A percentile compares a stretch with the other conserved stretches of the same genome.
These are phyloP conservation scores for Eonycteris spelaea DNA, from an alignment of 2,113 vertebrate genomes.

Conservation along the genomic window DNA sequence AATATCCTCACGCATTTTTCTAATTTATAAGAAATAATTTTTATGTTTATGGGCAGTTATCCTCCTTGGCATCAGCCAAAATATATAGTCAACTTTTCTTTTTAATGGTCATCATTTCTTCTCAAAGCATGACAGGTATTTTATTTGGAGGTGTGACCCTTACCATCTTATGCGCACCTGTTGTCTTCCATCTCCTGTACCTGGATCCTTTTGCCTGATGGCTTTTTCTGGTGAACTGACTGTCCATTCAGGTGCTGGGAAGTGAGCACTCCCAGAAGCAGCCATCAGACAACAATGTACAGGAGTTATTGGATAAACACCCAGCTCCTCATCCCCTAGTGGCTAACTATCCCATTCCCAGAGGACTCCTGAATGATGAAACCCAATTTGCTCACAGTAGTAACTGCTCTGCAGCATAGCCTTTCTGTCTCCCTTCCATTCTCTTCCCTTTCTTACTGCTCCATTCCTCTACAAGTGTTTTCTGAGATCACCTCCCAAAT, in stretches of 20 bases:
- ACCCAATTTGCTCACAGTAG: fast-evolving
- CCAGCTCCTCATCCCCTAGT: not conserved
- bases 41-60: not conserved
- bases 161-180: fast-evolving
- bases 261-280: not conserved
- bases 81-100: not conserved
- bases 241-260: not conserved
- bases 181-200: not conserved
- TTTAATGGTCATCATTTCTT: not conserved
- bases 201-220: not conserved
- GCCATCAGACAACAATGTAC: fast-evolving
- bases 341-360: fast-evolving
- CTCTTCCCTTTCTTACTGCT: not conserved
- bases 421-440: not conserved
- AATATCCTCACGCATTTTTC: not conserved
- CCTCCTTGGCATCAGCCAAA: not conserved
- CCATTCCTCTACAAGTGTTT: not conserved
- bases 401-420: fast-evolving
- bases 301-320: not conserved
- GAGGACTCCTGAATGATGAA: not conserved
- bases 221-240: not conserved
- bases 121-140: not conserved
- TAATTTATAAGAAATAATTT: not conserved
- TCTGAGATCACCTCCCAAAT: not conserved
- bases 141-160: not conserved